Percentiles rank a stretch among this genome's conserved stretches.
These are phyloP conservation scores for Neodiprion virginianus DNA, from an alignment of 1,140 invertebrate genomes.

Conservation along the genomic window DNA sequence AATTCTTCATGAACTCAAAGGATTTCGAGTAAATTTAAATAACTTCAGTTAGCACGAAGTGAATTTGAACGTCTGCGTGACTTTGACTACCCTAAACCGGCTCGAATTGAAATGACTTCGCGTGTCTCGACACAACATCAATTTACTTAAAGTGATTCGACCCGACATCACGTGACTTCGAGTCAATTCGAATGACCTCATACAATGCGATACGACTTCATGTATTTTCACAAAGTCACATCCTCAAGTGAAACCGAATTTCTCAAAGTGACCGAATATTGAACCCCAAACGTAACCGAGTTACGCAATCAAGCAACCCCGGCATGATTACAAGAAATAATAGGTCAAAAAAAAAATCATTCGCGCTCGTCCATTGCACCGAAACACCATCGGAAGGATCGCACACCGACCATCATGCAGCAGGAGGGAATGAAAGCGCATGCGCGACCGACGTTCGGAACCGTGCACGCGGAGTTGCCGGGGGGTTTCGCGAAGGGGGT, in stretches of 20 bases:
- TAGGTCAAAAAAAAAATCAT: not conserved
- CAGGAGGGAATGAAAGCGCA: not conserved
- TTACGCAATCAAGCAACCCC: not conserved
- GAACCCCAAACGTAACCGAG: not conserved
- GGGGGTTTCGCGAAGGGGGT: not conserved
- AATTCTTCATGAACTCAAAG: too few species aligned
- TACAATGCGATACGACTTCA: too few species aligned
- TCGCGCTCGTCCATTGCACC: not conserved
- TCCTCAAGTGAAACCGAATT: slow-evolving; percentile 8
- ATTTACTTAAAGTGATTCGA: too few species aligned
- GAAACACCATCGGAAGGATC: not conserved
- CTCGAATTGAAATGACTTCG: too few species aligned
- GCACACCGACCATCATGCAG: not conserved
- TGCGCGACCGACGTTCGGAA: not conserved
- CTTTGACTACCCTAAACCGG: too few species aligned
- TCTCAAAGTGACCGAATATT: not conserved
- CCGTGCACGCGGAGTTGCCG: not conserved
- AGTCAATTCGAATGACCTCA: too few species aligned
- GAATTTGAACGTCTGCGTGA: too few species aligned
- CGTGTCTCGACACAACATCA: too few species aligned
- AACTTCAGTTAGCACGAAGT: too few species aligned
- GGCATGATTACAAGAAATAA: not conserved
- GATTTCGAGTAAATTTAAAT: too few species aligned
- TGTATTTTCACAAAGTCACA: slow-evolving; percentile 10
- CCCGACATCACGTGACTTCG: too few species aligned